Evolutionary conservation across 2,113 vertebrate species (phyloP), one percentile per base, ranked within the genome.

Genomic region (Hyla sarda): DNA sequence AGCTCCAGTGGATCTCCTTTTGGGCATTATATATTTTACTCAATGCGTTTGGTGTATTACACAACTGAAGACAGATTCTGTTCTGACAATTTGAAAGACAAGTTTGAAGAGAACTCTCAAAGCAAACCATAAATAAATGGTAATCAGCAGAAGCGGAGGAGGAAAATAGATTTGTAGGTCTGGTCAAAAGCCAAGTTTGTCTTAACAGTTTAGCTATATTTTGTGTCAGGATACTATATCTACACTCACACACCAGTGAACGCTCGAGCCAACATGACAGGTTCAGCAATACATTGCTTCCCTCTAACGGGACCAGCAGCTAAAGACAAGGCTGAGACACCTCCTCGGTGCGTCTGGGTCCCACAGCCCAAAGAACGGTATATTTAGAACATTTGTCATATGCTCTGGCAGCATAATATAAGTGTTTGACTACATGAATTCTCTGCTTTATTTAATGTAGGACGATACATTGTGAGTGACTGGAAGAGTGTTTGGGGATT

Each of bases 391-490:
- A 47, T 81, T 65, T 45, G 37, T 81, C 78, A 23, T 6, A 25
- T 65, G 88, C 89, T 89, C 78, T 86, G 80, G 78, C 85, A 88
- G 78, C 87, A 30, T 10, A 52, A 41, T 28, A 81, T 23, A 62
- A 65, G 56, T 65, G 78, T 47, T 80, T 45, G 16, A 80, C 28
- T 80, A 80, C 77, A 60, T 62, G 19, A 45, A 45, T 62, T 28
- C 23, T 30, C 34, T 21, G 71, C 0, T 88, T 4, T 45, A 88
- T 83, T 85, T 86, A 88, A 67, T 82, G 89, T 85, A 88, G 73
- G 50, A 87, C 90, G 81, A 25, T 45, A 30, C 34, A 80, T 14
- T 45, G 54, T 60, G 77, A 79, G 54, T 41, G 77, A 80, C 32
- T 16, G 32, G 5, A 5, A 9, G 30, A 80, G 54, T 80, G 77